Evolutionary conservation across 2,888 invertebrate genomes (phyloP), one percentile per base, ranked within the genome.

Genomic region (Cosmia trapezina): DNA sequence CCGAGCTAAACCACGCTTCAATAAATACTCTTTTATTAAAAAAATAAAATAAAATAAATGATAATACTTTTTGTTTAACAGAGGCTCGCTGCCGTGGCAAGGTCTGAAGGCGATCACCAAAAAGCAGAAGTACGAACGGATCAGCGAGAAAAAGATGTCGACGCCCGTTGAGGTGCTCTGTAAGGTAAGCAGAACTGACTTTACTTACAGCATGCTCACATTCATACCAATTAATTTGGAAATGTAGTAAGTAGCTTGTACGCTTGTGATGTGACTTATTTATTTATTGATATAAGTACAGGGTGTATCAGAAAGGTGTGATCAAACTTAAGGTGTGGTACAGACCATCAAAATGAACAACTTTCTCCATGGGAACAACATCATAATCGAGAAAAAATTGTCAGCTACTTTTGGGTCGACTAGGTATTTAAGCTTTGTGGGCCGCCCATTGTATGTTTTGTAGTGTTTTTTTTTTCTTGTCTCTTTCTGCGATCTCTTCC

Each of bases 81-180:
- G 98, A 86, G 99, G 99, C 78, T 98, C 98, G 79, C 96, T 99
- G 89, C 99, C 99, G 3, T 99, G 99, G 99, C 99, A 99, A 95
- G 99, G 99, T 47, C 97, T 99, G 87, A 99, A 98, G 96, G 99
- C 99, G 62, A 99, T 99, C 81, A 99, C 98, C 72, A 99, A 99
- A 97, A 99, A 99, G 95, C 99, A 99, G 93, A 99, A 99, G 94
- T 99, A 99, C 94, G 99, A 99, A 95, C 98, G 99, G 95, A 99
- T 99, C 93, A 99, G 99, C 92, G 99, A 99, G 96, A 99, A 99
- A 97, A 99, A 99, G 96, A 99, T 99, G 99, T 99, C 99, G 75
- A 99, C 99, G 54, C 99, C 99, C 9, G 99, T 99, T 83, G 99
- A 99, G 97, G 98, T 98, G 89, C 97, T 99, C 86, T 99, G 99